These are phyloP conservation scores for Poecilobothrus nobilitatus DNA, from an alignment of 2,888 invertebrate species.

Conservation along the genomic window DNA sequence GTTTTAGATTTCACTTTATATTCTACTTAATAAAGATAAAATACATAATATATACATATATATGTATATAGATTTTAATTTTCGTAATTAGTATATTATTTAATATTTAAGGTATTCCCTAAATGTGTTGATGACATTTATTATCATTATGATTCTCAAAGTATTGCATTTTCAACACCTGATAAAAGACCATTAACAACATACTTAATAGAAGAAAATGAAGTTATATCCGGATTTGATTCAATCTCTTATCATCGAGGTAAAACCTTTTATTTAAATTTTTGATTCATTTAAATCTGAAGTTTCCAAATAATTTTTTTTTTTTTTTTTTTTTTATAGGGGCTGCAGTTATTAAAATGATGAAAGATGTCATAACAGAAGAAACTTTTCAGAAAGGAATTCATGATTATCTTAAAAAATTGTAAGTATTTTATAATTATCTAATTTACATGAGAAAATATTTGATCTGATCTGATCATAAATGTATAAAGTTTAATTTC, in stretches of 20 bases:
- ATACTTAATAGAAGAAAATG: conserved; percentile 35
- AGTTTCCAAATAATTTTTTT: too few species aligned
- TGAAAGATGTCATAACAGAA: conserved; percentile 49
- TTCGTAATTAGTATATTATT: too few species aligned
- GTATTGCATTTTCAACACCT: conserved; percentile 32
- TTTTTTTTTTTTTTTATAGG: conserved; percentile 35
- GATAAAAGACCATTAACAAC: conserved; percentile 34
- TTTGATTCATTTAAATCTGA: neutral
- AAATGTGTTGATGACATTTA: conserved; percentile 60
- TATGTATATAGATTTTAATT: too few species aligned
- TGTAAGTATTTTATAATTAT: conserved; percentile 15
- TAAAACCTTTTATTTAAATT: conserved; percentile 19
- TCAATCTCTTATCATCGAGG: conserved; percentile 59
- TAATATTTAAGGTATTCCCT: conserved; percentile 47
- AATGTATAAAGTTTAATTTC: too few species aligned
- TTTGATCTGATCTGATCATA: too few species aligned
- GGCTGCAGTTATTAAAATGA: conserved; percentile 58
- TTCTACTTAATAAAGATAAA: too few species aligned
- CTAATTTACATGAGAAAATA: too few species aligned
- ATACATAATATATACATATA: too few species aligned
- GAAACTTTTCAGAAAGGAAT: conserved; percentile 13
- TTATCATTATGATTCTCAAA: conserved; percentile 38
- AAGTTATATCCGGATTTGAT: conserved; percentile 46
- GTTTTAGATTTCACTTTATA: too few species aligned
- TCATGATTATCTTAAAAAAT: conserved; percentile 13